Evolutionary conservation across 2,113 vertebrate species (phyloP).

Genomic region (Cichladusa arquata): DNA sequence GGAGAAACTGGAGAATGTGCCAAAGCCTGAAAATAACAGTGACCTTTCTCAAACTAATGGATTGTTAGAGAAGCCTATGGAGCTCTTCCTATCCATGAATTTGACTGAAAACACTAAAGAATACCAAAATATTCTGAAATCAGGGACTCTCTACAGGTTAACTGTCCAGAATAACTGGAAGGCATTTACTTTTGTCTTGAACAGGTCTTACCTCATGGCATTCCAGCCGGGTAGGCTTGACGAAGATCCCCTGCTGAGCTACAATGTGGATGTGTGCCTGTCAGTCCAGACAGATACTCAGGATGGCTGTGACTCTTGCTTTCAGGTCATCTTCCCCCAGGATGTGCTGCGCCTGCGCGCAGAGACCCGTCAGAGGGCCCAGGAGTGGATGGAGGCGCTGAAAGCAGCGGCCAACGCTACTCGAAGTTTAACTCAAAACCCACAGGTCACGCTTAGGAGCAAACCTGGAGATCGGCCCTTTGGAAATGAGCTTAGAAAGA

Average conservation of each 20-base stretch:
- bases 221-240: slow-evolving; percentile 85
- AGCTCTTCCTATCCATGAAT: slow-evolving; percentile 75
- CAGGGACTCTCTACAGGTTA: slow-evolving; percentile 86
- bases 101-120: slow-evolving; percentile 66
- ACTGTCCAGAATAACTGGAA: slow-evolving; percentile 91
- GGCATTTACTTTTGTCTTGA: slow-evolving; percentile 91
- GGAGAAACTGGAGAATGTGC: slow-evolving; percentile 59
- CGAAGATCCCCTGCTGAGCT: slow-evolving; percentile 86
- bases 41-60: slow-evolving; percentile 48
- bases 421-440: slow-evolving; percentile 69
- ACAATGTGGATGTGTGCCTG: slow-evolving; percentile 81
- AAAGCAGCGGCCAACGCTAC: slow-evolving; percentile 75
- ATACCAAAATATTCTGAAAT: slow-evolving; percentile 83
- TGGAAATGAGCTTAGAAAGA: slow-evolving; percentile 67
- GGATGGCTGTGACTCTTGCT: slow-evolving; percentile 81
- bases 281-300: slow-evolving; percentile 79
- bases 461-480: slow-evolving; percentile 75
- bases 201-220: slow-evolving; percentile 81
- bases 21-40: slow-evolving; percentile 46
- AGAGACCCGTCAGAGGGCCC: slow-evolving; percentile 81
- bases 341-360: slow-evolving; percentile 86
- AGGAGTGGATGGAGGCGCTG: slow-evolving; percentile 90
- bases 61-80: slow-evolving; percentile 73
- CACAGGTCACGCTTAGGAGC: slow-evolving; percentile 80
- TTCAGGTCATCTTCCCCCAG: slow-evolving; percentile 88